Conservation (phyloP, 2,113 vertebrate species). For the Eolophus roseicapilla region DNA sequence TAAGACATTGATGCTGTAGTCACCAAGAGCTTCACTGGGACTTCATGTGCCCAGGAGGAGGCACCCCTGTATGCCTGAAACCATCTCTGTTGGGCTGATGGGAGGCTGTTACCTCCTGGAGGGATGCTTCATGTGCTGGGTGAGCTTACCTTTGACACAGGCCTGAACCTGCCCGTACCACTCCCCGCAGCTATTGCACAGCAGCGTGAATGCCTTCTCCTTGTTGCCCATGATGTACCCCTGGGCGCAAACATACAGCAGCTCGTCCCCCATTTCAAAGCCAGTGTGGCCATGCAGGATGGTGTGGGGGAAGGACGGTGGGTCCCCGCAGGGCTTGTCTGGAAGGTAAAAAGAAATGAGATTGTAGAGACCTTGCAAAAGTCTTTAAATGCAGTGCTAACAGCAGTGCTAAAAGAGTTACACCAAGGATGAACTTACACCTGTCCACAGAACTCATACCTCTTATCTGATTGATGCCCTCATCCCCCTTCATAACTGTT, state of each 20-base stretch:
- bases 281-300: constrained; percentile 83
- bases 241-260: constrained; percentile 85
- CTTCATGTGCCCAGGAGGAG: not conserved
- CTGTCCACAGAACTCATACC: rapidly evolving
- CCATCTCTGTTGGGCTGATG: rapidly evolving
- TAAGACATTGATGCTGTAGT: not conserved
- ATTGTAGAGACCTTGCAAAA: not conserved
- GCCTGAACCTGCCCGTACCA: constrained; percentile 92
- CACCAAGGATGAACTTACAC: not conserved
- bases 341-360: not conserved
- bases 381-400: not conserved
- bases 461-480: not conserved
- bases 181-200: constrained; percentile 93
- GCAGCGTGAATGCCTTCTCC: constrained; percentile 83
- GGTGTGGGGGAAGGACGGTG: constrained; percentile 88
- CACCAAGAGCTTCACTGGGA: not conserved
- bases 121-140: rapidly evolving
- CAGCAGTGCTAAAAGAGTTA: not conserved
- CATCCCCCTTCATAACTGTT: not conserved
- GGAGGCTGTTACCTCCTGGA: rapidly evolving
- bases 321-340: constrained; percentile 89
- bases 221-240: constrained; percentile 79
- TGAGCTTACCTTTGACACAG: constrained; percentile 86
- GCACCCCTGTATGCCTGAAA: no score
- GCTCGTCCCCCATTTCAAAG: constrained; percentile 89